These are phyloP conservation scores for Leptopilina myrica DNA, from an alignment of 2,888 invertebrate genomes.

Conservation along the genomic window DNA sequence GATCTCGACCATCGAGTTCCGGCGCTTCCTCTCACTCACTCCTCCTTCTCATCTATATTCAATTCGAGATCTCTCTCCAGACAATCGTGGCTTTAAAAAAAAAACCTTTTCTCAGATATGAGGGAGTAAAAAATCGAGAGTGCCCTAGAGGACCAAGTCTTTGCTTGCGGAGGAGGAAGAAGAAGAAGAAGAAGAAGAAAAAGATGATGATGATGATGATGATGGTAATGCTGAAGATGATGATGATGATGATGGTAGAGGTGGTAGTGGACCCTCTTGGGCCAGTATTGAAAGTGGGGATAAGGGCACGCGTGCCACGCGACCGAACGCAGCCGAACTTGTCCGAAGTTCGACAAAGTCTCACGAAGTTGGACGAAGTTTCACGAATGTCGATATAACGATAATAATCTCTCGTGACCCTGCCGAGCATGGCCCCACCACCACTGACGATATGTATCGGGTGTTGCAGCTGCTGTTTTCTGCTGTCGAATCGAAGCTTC, in stretches of 20 bases:
- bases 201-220: constrained; percentile 28
- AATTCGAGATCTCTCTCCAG: neutral
- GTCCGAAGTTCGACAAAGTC: constrained; percentile 51
- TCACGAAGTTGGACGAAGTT: constrained; percentile 58
- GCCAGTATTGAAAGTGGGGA: constrained; percentile 46
- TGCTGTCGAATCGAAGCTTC: constrained; percentile 57
- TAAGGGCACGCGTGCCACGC: constrained; percentile 71
- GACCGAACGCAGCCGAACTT: constrained; percentile 60
- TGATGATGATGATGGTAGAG: constrained; percentile 25
- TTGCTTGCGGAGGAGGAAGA: neutral
- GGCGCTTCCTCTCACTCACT: neutral
- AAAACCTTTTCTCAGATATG: constrained; percentile 5
- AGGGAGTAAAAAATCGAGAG: constrained; percentile 27
- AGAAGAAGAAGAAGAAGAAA: no score
- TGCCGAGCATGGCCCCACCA: constrained; percentile 59
- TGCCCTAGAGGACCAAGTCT: constrained; percentile 19
- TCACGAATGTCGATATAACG: constrained; percentile 64
- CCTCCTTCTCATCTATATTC: constrained; percentile 20
- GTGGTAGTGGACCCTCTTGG: constrained; percentile 33
- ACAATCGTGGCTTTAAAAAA: neutral
- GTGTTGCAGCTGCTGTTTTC: constrained; percentile 74
- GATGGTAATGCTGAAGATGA: neutral
- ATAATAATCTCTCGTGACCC: constrained; percentile 69
- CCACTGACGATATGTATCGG: constrained; percentile 69
- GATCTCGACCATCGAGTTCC: constrained; percentile 11